Evolutionary conservation across 2,797 vertebrate species (phyloP).

Genomic region (Mallotus villosus): DNA sequence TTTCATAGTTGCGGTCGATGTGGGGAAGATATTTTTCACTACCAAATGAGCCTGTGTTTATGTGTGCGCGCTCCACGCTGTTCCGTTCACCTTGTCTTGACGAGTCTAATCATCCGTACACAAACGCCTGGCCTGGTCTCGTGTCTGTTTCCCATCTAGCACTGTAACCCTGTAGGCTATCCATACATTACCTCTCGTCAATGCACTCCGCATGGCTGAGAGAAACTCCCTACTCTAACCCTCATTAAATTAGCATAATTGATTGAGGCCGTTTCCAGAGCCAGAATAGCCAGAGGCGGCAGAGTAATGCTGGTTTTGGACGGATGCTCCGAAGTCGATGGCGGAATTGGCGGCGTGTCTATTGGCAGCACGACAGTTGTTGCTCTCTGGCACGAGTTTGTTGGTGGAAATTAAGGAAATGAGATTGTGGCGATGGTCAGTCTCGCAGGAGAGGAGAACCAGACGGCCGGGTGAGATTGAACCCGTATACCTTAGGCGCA

Average conservation of each 20-base stretch:
- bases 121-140: not conserved
- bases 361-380: constrained; percentile 59
- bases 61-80: not conserved
- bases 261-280: constrained; percentile 56
- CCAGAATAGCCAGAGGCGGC: constrained; percentile 63
- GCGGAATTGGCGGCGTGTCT: constrained; percentile 48
- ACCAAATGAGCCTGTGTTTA: not conserved
- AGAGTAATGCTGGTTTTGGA: constrained; percentile 46
- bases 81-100: not conserved
- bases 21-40: too few species aligned
- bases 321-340: constrained; percentile 40
- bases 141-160: constrained; percentile 41
- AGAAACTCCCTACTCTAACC: constrained; percentile 50
- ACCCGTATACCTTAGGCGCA: not conserved
- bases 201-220: constrained; percentile 46
- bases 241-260: constrained; percentile 69
- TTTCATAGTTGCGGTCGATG: too few species aligned
- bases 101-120: not conserved
- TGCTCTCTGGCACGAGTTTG: constrained; percentile 65
- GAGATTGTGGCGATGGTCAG: constrained; percentile 60
- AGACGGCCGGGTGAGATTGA: not conserved
- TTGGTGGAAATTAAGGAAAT: constrained; percentile 69
- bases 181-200: constrained; percentile 44
- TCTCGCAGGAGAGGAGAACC: constrained; percentile 29
- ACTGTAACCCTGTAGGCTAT: constrained; percentile 50